phyloP scores from a whole-genome alignment of 2,797 vertebrate genomes.

The Denticeps clupeoides region DNA sequence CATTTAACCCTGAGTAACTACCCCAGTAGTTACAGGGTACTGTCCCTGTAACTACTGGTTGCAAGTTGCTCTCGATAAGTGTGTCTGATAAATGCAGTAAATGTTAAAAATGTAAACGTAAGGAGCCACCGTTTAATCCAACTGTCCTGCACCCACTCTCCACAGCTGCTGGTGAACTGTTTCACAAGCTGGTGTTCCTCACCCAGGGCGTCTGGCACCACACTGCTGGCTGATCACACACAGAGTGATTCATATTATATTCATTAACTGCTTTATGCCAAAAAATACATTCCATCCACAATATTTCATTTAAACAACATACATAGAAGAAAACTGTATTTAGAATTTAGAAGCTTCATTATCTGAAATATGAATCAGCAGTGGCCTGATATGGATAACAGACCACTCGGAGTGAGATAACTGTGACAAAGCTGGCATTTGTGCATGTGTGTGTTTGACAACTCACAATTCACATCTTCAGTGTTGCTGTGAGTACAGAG shows the following conservation, averaged over 20 bases:
- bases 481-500: constrained; percentile 29
- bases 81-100: too few species aligned
- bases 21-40: too few species aligned
- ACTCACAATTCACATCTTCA: constrained; percentile 51
- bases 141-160: constrained; percentile 24
- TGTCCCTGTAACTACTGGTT: too few species aligned
- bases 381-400: too few species aligned
- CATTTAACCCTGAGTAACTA: too few species aligned
- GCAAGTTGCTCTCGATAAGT: too few species aligned
- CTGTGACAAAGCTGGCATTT: neutral
- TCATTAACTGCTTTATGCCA: too few species aligned
- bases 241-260: constrained; percentile 1
- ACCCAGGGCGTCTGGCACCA: constrained; percentile 30
- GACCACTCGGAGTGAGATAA: neutral
- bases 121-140: constrained; percentile 50
- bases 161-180: constrained; percentile 43
- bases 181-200: constrained; percentile 34
- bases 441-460: neutral
- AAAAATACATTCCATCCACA: too few species aligned
- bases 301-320: too few species aligned
- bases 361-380: too few species aligned
- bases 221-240: constrained; percentile 31
- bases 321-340: neutral
- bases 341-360: neutral
- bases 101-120: neutral